These are phyloP conservation scores for Helicoverpa assulta DNA, from an alignment of 2,888 invertebrate genomes.

Conservation along the genomic window DNA sequence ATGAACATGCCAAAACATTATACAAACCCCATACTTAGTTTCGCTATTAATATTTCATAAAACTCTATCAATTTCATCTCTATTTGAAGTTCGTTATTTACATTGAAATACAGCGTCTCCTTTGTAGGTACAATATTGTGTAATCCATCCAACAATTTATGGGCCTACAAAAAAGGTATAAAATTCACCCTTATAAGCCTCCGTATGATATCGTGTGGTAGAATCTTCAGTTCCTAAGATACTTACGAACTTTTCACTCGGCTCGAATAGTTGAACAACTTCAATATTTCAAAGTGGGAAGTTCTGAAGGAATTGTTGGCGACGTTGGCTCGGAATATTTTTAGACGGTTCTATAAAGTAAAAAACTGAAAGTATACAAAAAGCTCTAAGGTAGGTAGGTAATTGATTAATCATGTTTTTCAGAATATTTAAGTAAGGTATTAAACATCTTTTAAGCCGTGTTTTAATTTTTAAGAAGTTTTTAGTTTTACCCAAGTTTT, in stretches of 20 bases:
- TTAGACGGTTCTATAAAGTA: conserved; percentile 41
- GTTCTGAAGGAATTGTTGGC: conserved; percentile 63
- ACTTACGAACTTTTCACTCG: conserved; percentile 69
- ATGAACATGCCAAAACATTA: conserved; percentile 25
- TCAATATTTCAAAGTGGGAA: conserved; percentile 67
- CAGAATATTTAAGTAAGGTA: background rate
- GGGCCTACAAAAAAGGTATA: conserved; percentile 52
- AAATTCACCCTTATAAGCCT: conserved; percentile 49
- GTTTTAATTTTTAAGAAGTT: background rate
- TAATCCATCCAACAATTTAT: conserved; percentile 56
- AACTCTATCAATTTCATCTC: conserved; percentile 47
- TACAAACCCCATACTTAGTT: conserved; percentile 23
- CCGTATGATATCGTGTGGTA: conserved; percentile 47
- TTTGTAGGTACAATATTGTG: conserved; percentile 50
- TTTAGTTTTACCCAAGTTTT: background rate
- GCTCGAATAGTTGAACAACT: conserved; percentile 68
- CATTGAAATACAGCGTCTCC: conserved; percentile 49
- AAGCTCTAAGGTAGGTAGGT: conserved; percentile 12
- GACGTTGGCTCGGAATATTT: conserved; percentile 39
- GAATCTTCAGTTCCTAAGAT: conserved; percentile 57
- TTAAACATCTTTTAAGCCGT: background rate
- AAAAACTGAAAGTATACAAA: conserved; percentile 13
- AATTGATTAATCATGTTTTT: conserved; percentile 38
- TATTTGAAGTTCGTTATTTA: conserved; percentile 34
- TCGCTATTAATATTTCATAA: conserved; percentile 52